Conservation (phyloP, 2,888 invertebrate species). For the Trachelus stipa region DNA sequence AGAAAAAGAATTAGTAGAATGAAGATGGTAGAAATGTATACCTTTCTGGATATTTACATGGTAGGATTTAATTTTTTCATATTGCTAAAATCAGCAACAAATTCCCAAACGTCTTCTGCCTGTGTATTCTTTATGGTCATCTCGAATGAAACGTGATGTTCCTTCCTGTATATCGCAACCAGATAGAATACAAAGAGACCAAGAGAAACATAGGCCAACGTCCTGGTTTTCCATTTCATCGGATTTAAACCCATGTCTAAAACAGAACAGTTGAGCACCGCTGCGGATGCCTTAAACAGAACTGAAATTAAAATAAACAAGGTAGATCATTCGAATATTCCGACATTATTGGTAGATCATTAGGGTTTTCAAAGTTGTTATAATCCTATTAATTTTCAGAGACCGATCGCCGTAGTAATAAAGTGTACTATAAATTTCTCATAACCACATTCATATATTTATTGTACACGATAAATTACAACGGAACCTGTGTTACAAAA, state of each 20-base stretch:
- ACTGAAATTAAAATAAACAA: constrained; percentile 5
- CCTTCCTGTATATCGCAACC: constrained; percentile 53
- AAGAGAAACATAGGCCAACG: constrained; percentile 40
- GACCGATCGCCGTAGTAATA: not conserved
- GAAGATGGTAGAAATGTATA: not conserved
- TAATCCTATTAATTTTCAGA: not conserved
- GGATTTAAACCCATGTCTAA: constrained; percentile 56
- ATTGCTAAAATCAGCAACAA: constrained; percentile 81
- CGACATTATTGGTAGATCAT: not conserved
- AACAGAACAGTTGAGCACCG: constrained; percentile 17
- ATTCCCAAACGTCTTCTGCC: constrained; percentile 77
- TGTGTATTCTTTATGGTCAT: constrained; percentile 69
- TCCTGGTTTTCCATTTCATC: constrained; percentile 59
- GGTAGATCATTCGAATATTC: not conserved
- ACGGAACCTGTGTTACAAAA: not conserved
- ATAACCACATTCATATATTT: not conserved
- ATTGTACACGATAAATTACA: not conserved
- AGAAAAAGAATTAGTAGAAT: not conserved
- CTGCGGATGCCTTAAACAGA: not conserved
- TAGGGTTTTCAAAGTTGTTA: not conserved
- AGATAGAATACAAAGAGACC: constrained; percentile 41
- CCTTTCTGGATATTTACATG: constrained; percentile 70
- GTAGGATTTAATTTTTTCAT: constrained; percentile 78
- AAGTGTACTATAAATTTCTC: not conserved
- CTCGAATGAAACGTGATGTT: constrained; percentile 55